A percentile compares a stretch with the other conserved stretches of the same genome.
phyloP scores from a whole-genome alignment of 2,113 vertebrate genomes.

The Cygnus buccinator region DNA sequence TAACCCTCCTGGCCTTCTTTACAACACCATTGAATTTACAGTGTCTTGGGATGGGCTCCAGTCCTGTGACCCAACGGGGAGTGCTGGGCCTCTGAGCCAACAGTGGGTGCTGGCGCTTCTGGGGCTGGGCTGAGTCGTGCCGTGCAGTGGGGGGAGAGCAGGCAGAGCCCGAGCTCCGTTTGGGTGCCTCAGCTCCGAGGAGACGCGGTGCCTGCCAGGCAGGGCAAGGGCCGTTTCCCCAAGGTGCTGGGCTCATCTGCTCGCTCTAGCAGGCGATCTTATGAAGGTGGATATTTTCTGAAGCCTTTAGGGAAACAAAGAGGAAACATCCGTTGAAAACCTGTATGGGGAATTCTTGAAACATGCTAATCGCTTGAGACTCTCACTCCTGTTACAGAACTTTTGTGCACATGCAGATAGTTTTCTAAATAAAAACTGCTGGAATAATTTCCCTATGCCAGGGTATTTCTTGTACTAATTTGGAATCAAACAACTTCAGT shows the following conservation, averaged over 20 bases:
- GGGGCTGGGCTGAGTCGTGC: too few species aligned
- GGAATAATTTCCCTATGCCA: not conserved
- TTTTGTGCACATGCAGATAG: too few species aligned
- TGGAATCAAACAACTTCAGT: slow-evolving; percentile 30
- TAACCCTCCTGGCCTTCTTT: too few species aligned
- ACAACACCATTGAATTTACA: too few species aligned
- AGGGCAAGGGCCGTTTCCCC: not conserved
- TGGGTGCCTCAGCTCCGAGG: too few species aligned
- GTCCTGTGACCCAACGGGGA: too few species aligned
- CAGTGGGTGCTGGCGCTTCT: too few species aligned
- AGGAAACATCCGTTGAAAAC: accelerated
- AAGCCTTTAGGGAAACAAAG: not conserved
- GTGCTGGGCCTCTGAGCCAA: too few species aligned
- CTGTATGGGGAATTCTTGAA: not conserved
- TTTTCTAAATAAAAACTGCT: not conserved
- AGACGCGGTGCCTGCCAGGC: accelerated
- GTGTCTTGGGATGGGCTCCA: too few species aligned
- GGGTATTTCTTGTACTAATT: not conserved
- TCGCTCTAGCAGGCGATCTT: accelerated
- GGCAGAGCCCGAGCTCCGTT: not conserved
- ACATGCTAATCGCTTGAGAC: not conserved
- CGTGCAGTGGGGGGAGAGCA: accelerated
- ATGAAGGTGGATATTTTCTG: not conserved
- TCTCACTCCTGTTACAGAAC: too few species aligned
- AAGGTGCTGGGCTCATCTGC: too few species aligned